Evolutionary conservation across 2,888 invertebrate genomes (phyloP).

Genomic region (Caenorhabditis sulstoni): DNA sequence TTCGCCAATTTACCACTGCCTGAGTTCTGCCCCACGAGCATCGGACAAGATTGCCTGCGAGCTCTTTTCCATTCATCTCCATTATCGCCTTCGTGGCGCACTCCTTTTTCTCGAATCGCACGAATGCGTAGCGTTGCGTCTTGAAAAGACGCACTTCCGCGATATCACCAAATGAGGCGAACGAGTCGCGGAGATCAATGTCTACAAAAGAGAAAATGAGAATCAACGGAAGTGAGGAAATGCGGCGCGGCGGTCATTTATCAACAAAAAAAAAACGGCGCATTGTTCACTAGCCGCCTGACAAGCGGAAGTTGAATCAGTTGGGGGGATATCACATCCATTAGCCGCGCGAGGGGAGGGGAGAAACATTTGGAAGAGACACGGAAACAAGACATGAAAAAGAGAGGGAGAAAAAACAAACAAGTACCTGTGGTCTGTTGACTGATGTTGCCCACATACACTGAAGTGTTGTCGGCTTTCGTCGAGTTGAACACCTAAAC

Average conservation of each 20-base stretch:
- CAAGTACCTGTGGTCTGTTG: slow-evolving; percentile 64
- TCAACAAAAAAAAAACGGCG: slow-evolving; percentile 40
- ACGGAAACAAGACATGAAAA: neutral
- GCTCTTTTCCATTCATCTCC: slow-evolving; percentile 88
- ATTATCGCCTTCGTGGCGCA: slow-evolving; percentile 98
- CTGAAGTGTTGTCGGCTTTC: slow-evolving; percentile 97
- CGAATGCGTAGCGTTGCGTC: slow-evolving; percentile 71
- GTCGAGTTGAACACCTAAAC: slow-evolving; percentile 94
- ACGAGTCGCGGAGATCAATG: slow-evolving; percentile 95
- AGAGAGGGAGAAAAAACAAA: neutral
- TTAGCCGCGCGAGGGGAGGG: neutral
- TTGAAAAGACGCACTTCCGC: slow-evolving; percentile 95
- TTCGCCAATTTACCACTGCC: slow-evolving; percentile 35
- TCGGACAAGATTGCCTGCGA: slow-evolving; percentile 74
- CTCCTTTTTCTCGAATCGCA: slow-evolving; percentile 95
- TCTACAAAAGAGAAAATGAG: slow-evolving; percentile 83
- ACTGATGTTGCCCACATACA: slow-evolving; percentile 95
- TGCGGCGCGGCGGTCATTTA: slow-evolving; percentile 29
- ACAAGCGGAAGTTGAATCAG: slow-evolving; percentile 25
- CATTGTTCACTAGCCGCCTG: slow-evolving; percentile 12
- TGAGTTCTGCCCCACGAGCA: slow-evolving; percentile 78
- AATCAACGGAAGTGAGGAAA: neutral
- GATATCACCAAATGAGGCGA: slow-evolving; percentile 93
- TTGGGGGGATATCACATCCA: slow-evolving; percentile 27
- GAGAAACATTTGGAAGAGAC: too few species aligned